Base-by-base conservation (phyloP, 2,888 invertebrate species). In the Sympetrum striolatum region DNA sequence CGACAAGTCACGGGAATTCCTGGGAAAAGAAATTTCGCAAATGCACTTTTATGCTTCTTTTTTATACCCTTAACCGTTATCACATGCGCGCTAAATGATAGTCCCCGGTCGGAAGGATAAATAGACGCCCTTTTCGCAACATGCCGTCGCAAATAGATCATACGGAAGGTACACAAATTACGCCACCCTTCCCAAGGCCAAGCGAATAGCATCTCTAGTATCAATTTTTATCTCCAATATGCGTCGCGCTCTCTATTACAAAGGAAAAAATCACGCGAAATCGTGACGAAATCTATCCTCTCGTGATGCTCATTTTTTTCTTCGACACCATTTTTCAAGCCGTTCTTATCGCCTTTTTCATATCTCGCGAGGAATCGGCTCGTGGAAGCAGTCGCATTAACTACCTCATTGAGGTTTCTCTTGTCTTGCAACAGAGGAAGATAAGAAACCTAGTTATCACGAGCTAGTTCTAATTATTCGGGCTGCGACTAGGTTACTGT, bases 111-210 rank as follows among this genome's bases (percentile, higher is more conserved):
- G 37, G 10, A 80, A 60, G 37, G n/a, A 60, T 37, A 86, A 86
- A 60, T 86, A 86, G 60, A 60, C 60, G 86, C 58, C 86, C 58
- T 86, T 86, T 86, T 86, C 86, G 64, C 86, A 86, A 86, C 60
- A 53, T 37, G 31, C 53, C 81, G 60, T 86, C 60, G 64, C 58
- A 86, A 86, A 58, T 86, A 86, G 86, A 60, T 60, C 73, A 31
- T 60, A 60, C n/a, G 86, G 86, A 86, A 86, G 73, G 73, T 37
- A 86, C 86, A 64, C 86, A 86, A 86, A 86, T 86, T 58, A 60
- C 37, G 86, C 15, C 86, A 86, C 86, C 37, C 60, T 60, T 86
- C 12, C 86, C 86, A 86, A 86, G 86, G 64, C 31, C 86, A 60
- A 58, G 22, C 60, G 86, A 35, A 31, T 64, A 58, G 37, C 58